Evolutionary conservation across 2,797 vertebrate species (phyloP), one percentile per base, ranked within the genome.

Genomic region (Ambastaia sidthimunki): DNA sequence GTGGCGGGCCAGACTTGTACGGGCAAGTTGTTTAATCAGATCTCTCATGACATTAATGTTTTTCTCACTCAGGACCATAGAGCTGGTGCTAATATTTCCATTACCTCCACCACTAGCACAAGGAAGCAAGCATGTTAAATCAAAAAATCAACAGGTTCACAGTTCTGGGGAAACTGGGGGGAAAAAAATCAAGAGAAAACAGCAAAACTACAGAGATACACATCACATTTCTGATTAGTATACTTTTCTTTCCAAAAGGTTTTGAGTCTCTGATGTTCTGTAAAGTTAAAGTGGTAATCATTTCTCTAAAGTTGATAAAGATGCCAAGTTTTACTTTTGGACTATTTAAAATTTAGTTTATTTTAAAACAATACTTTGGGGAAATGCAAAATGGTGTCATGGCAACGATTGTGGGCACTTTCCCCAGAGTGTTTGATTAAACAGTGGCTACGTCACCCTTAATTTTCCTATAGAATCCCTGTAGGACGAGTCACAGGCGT

Each of bases 11-110:
- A 71, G 48, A 78, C 76, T 55, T 71, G 76, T 71, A 71, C 44
- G 76, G 76, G 76, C 76, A 78, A 63, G 76, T 54, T 65, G 47
- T 11, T 28, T 71, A 52, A 71, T 63, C 19, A 16, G 21, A 63
- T 63, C 47, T 54, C 76, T 68, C 67, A 37, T 78, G 76, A 71
- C 76, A 71, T 65, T 47, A 54, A 7, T 78, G 68, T 63, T 65
- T 54, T 63, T 65, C 57, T 15, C 59, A 55, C 47, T 54, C 47
- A 25, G 4, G 21, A 65, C 6, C 76, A 63, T 19, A 54, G 15
- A 71, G 52, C 31, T 71, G 28, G 44, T 71, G 16, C 59, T 78
- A 54, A 65, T 65, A 18, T 71, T 50, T 37, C 18, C 28, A 52
- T 41, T 54, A 25, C 47, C 11, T 1, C 1, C 19, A 63, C 1